Conservation (phyloP, 2,888 invertebrate genomes). For the Dolomedes plantarius region DNA sequence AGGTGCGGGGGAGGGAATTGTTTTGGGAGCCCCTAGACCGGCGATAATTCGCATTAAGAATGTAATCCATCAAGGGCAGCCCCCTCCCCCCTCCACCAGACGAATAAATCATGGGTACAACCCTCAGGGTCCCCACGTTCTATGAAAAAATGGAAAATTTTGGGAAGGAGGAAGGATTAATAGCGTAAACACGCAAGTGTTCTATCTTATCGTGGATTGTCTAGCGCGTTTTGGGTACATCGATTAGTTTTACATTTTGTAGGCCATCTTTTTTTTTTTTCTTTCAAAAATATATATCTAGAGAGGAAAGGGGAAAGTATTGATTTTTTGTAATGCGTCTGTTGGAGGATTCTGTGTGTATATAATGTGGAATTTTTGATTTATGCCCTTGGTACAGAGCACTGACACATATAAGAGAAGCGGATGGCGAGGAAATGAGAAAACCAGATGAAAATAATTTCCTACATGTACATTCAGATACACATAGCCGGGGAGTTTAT, state of each 20-base stretch:
- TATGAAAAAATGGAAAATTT: conserved; percentile 45
- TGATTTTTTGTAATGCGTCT: conserved; percentile 14
- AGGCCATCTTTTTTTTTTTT: conserved; percentile 8
- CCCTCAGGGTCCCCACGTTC: conserved; percentile 22
- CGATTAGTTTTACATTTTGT: conserved; percentile 55
- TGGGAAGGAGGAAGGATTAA: conserved; percentile 56
- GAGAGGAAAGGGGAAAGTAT: conserved; percentile 9
- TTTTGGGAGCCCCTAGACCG: conserved; percentile 34
- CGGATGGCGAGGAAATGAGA: neutral
- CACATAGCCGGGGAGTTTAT: too few species aligned
- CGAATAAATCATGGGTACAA: conserved; percentile 51
- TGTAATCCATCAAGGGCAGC: conserved; percentile 60
- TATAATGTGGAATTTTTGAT: conserved; percentile 9
- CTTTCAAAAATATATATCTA: conserved; percentile 7
- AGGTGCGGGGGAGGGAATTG: neutral
- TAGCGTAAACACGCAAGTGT: conserved; percentile 52
- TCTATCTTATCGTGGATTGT: conserved; percentile 38
- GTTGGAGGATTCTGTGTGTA: neutral
- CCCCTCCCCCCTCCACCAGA: conserved; percentile 30
- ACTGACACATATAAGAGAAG: conserved; percentile 1
- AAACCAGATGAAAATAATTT: conserved; percentile 9
- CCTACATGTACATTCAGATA: neutral
- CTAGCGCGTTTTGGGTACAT: neutral
- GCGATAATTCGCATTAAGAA: conserved; percentile 69
- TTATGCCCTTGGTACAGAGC: neutral